Evolutionary conservation across 2,888 invertebrate genomes (phyloP), one percentile per base, ranked within the genome.

Genomic region (Microctonus aethiopoides): DNA sequence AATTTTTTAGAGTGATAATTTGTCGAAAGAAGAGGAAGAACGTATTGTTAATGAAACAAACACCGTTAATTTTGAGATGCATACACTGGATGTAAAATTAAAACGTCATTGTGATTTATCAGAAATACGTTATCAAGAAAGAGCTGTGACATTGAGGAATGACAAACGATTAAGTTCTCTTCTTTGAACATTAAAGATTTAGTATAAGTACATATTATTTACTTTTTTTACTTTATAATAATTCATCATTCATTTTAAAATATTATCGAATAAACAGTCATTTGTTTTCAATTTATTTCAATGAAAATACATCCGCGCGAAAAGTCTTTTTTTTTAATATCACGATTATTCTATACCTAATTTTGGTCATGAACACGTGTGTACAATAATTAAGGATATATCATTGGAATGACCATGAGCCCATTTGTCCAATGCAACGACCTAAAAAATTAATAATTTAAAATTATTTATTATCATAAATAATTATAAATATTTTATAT

Each of bases 401-500:
- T 87, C 78, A 88, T 77, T 88, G 88, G 87, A 93, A 92, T 36
- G 92, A 92, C 91, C 93, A 91, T 72, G 95, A 95, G 41, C 96
- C 95, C 88, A 94, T 95, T 81, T 95, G 95, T 39, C 95, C 95
- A 73, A 96, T 92, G 81, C 95, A 92, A 80, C 93, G 92, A 56
- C 95, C 89, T 89, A 76, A 63, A 84, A 74, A 11, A 73, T 66
- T 56, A 34, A 51, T 56, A n/a, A 39, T 61, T 52, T 46, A 34
- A 11, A 34, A 11, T n/a, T 61, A 57, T 0, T n/a, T 10, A 64
- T 46, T 46, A 3, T 1, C 16, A 46, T 46, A 1, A 7, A n/a
- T n/a, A 5, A 39, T n/a, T 39, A 1, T 9, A 46, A 7, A 1
- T n/a, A 34, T 39, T 9, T 16, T 22, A n/a, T n/a, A n/a, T n/a